Base-by-base conservation (phyloP, 2,113 vertebrate species). In the Petaurus breviceps region DNA sequence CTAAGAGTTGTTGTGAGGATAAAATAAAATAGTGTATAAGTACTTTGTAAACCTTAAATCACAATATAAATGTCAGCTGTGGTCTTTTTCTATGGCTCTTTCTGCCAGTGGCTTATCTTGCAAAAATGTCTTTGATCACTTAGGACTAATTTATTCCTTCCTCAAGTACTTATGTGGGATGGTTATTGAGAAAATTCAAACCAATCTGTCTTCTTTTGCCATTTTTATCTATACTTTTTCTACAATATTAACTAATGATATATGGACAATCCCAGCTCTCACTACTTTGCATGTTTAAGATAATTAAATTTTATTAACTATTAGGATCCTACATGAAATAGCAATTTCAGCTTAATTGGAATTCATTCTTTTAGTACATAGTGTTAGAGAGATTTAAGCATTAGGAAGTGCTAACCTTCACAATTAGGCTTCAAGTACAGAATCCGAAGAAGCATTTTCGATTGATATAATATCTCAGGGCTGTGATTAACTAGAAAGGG, bases 401-500 rank as follows among this genome's bases (percentile, higher is more conserved):
- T 92, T 90, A 8, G 47, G 52, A 19, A 51, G 8, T 12, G 16
- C 91, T n/a, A 3, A 57, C 0, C 68, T 84, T 46, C 28, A 92
- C 24, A 61, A n/a, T 50, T 93, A 57, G 0, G 90, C 26, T 96
- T 96, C 91, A 84, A 95, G 8, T 8, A 43, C 46, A 92, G 16
- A 53, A 7, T 94, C 43, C n/a, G n/a, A n/a, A 95, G 43, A 7
- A 46, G 10, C 19, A 47, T 52, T 97, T 97, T 93, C 57, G 91
- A 52, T 12, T 92, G n/a, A 54, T 14, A 84, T 53, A 94, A 53
- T 92, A 96, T 92, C 89, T 46, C 93, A 90, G 0, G 90, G 68
- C 23, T 94, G 16, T 54, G 77, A 77, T 97, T 94, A 51, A 92
- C n/a, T 77, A 92, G 89, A 52, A 95, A 96, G 92, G 43, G 2